phyloP scores from a whole-genome alignment of 2,113 vertebrate species.

The Otus sunia region DNA sequence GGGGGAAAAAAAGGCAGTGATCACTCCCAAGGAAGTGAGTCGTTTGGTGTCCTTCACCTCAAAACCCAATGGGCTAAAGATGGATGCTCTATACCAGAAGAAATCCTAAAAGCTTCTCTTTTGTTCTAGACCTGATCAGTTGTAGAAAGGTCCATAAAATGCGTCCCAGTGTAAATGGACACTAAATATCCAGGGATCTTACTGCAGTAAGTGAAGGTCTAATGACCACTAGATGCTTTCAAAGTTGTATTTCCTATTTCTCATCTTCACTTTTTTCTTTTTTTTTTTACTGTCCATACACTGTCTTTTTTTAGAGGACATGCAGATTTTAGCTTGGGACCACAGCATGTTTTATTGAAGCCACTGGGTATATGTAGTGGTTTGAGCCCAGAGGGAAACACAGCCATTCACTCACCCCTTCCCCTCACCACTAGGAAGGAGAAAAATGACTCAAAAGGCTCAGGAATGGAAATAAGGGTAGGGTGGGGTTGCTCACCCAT shows the following conservation, averaged over 20 bases:
- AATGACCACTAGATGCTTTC: background rate
- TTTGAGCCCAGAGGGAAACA: too few relatives aligned
- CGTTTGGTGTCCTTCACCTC: background rate
- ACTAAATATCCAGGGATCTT: background rate
- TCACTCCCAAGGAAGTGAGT: fast-evolving
- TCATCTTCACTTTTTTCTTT: background rate
- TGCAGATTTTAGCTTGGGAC: background rate
- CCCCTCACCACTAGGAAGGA: too few relatives aligned
- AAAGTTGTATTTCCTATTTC: background rate
- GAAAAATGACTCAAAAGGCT: too few relatives aligned
- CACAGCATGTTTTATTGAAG: background rate
- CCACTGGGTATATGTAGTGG: too few relatives aligned
- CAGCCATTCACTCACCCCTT: too few relatives aligned
- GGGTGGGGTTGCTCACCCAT: too few relatives aligned
- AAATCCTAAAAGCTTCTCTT: background rate
- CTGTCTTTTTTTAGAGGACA: background rate
- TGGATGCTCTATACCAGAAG: background rate
- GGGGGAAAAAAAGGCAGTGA: background rate
- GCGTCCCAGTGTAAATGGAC: background rate
- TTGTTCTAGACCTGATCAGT: background rate
- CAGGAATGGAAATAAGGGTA: too few relatives aligned
- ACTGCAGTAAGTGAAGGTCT: background rate
- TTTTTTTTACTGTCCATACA: background rate
- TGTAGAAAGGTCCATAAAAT: background rate
- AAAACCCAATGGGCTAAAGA: background rate